Base-by-base conservation (phyloP, 1,140 invertebrate genomes). In the Drosophila triauraria region DNA sequence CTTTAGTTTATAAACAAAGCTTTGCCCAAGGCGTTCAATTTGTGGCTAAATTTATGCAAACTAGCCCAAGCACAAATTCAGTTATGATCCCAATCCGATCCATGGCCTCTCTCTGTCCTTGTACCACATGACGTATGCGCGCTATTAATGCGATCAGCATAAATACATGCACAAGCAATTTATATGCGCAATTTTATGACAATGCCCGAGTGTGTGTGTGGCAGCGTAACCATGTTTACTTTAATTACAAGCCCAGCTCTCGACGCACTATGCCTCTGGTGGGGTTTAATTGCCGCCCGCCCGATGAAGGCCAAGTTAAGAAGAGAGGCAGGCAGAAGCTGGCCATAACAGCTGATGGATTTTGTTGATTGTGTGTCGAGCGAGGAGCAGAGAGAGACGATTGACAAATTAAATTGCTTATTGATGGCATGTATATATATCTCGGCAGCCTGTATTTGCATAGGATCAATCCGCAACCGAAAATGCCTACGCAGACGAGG, bases 321-420 rank as follows among this genome's bases (percentile, higher is more conserved):
- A 23, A 50, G 61, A 59, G 43, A 27, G 47, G 17, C 51, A 27
- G 47, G 17, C 51, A 38, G 32, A 65, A 38, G 75, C 62, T 48
- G 61, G 71, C 57, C 53, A 53, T 59, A 38, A 20, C 50, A 25
- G 32, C 51, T 76, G 74, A 78, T 85, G 80, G 78, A 88, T 79
- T 88, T 88, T 80, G 77, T 88, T 88, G 84, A 88, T 84, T 83
- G 84, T 84, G 54, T 64, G 57, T 68, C 57, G 48, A 76, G 30
- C 2, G 15, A 32, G 32, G 8, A 32, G 9, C 32, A 32, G 9
- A 43, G 32, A 38, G 13, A 5, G 57, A 61, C 80, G 84, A 84
- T 88, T 88, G 84, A 88, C 85, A 88, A 88, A 88, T 88, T 84
- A 88, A 88, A 88, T 88, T 88, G 84, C 80, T 88, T 88, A 90